phyloP scores from a whole-genome alignment of 2,888 invertebrate species.

The Cabera pusaria region DNA sequence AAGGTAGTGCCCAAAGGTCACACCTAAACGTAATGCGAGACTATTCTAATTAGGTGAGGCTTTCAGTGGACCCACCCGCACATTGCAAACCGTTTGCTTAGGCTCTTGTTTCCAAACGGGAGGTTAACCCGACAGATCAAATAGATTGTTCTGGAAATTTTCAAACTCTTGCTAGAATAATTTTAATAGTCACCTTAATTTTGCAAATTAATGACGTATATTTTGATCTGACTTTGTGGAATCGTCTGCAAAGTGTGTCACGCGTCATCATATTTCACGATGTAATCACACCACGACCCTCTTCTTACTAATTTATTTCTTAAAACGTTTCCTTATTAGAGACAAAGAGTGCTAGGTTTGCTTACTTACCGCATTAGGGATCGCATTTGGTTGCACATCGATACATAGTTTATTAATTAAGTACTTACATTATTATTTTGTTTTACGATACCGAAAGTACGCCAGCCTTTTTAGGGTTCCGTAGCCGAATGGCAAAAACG shows the following conservation, averaged over 20 bases:
- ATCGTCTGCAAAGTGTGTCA: slow-evolving; percentile 18
- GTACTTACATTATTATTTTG: too few relatives aligned
- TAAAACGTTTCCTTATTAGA: too few relatives aligned
- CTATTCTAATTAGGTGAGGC: slow-evolving; percentile 52
- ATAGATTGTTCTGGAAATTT: slow-evolving; percentile 7
- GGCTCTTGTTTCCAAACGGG: slow-evolving; percentile 25
- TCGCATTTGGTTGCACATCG: too few relatives aligned
- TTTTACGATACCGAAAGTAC: slow-evolving; percentile 3
- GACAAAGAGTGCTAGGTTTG: too few relatives aligned
- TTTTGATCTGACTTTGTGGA: slow-evolving; percentile 11
- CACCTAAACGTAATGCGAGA: slow-evolving; percentile 54
- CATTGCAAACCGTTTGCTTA: slow-evolving; percentile 26
- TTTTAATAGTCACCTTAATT: slow-evolving; percentile 14
- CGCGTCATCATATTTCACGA: slow-evolving; percentile 16
- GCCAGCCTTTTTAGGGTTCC: too few relatives aligned
- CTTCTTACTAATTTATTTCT: too few relatives aligned
- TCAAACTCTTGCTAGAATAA: slow-evolving; percentile 15
- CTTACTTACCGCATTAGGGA: too few relatives aligned
- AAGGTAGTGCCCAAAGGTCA: slow-evolving; percentile 54
- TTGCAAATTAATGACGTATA: slow-evolving; percentile 22
- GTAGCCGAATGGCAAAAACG: too few relatives aligned
- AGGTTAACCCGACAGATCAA: slow-evolving; percentile 4
- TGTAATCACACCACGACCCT: too few relatives aligned
- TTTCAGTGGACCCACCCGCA: slow-evolving; percentile 41
- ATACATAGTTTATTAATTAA: too few relatives aligned